A percentile compares a stretch with the other conserved stretches of the same genome.
These are phyloP conservation scores for Aphaenogaster rudis DNA, from an alignment of 1,140 invertebrate species.

Conservation along the genomic window DNA sequence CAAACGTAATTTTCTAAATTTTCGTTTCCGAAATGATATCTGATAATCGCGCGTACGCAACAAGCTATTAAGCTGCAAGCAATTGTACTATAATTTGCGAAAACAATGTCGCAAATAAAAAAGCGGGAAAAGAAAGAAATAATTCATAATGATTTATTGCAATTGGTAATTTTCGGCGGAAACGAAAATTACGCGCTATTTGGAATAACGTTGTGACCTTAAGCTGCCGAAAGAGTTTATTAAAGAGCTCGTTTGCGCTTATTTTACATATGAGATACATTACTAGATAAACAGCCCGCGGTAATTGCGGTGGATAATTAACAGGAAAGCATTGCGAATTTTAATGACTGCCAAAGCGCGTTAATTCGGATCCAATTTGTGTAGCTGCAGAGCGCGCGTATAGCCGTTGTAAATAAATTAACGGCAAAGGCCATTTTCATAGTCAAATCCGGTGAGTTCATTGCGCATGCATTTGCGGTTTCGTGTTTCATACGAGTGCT, in stretches of 20 bases:
- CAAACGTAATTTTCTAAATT: slow-evolving; percentile 5
- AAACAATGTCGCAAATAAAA: background rate
- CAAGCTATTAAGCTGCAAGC: background rate
- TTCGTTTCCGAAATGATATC: background rate
- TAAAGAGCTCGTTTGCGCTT: background rate
- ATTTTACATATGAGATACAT: slow-evolving; percentile 1
- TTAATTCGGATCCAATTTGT: slow-evolving; percentile 52
- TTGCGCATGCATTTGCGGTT: slow-evolving; percentile 55
- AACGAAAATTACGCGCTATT: background rate
- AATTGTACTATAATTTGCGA: slow-evolving; percentile 16
- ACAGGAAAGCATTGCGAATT: slow-evolving; percentile 42
- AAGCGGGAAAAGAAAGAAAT: background rate
- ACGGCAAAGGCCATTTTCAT: slow-evolving; percentile 23
- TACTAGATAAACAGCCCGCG: background rate
- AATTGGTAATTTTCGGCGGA: slow-evolving; percentile 15
- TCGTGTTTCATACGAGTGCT: slow-evolving; percentile 41
- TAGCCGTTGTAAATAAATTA: slow-evolving; percentile 14
- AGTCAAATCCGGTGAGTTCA: background rate
- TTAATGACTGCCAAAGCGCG: slow-evolving; percentile 41
- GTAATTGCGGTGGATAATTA: slow-evolving; percentile 32
- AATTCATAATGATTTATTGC: slow-evolving; percentile 6
- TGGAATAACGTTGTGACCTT: background rate
- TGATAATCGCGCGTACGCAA: background rate
- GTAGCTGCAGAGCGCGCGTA: slow-evolving; percentile 28
- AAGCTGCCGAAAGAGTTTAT: slow-evolving; percentile 15